Evolutionary conservation across 2,113 vertebrate genomes (phyloP), one percentile per base, ranked within the genome.

Genomic region (Talpa occidentalis): DNA sequence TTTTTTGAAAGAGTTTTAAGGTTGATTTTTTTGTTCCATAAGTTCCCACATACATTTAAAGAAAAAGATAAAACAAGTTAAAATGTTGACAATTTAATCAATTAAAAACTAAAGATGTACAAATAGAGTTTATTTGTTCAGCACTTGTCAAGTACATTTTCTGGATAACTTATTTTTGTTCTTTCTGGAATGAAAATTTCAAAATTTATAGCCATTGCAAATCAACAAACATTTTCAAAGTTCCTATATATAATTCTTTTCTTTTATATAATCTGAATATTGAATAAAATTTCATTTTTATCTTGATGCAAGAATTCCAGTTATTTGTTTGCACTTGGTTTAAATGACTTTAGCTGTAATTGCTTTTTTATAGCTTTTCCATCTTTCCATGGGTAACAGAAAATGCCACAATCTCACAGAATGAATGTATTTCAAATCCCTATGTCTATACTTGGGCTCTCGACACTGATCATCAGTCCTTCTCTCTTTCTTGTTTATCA

Each of bases 41-140:
- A 6, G 64, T 87, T 85, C 15, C 30, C 66, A 6, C 8, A 26
- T 59, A 30, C 8, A 74, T 9, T 79, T 83, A 22, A 10, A 73
- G 32, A 86, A 54, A 72, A 3, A 64, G 21, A 37, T 69, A 73
- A 72, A 30, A 47, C 4, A 37, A 42, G 40, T 69, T 15, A 10
- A 67, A 24, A 19, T 78, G 35, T 17, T 59, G 32, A 6, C 17
- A 70, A n/a, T 64, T 77, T 90, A 64, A 85, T 86, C 28, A 70
- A 28, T 35, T 90, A 73, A 81, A 95, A 93, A 59, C 11, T 44
- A 72, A 91, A 94, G 37, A 91, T 80, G 81, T 84, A 83, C 40
- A 56, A 3, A 4, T 42, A 60, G 24, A 88, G 9, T 49, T 93
- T 30, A 88, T 90, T 78, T 84, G 22, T 62, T 24, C 26, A 64